A percentile compares a stretch with the other conserved stretches of the same genome.
These are phyloP conservation scores for Alviniconcha strummeri DNA, from an alignment of 2,888 invertebrate genomes.

Conservation along the genomic window DNA sequence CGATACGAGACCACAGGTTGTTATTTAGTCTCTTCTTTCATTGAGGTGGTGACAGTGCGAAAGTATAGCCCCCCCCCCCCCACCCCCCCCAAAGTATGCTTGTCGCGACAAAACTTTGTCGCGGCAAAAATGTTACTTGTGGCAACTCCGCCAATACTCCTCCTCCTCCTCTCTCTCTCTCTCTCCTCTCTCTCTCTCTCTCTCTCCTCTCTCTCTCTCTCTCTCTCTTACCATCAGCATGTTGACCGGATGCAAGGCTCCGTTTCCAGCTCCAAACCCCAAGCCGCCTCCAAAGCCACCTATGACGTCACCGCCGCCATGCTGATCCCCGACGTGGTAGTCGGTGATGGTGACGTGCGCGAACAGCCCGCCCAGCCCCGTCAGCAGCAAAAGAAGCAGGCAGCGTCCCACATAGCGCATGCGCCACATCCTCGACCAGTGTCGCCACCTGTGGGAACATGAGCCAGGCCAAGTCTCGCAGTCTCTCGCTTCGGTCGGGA, in stretches of 20 bases:
- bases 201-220: neutral
- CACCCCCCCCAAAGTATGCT: no score
- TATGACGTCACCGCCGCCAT: conserved; percentile 2
- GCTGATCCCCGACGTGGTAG: neutral
- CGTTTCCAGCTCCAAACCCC: neutral
- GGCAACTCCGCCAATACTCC: no score
- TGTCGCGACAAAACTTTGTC: no score
- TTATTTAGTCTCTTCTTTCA: no score
- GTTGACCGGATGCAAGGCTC: neutral
- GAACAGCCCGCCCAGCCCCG: conserved; percentile 21
- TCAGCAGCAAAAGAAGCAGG: conserved; percentile 27
- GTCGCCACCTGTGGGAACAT: neutral
- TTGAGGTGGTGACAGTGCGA: no score
- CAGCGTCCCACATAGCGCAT: conserved; percentile 28
- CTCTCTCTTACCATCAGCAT: conserved; percentile 3
- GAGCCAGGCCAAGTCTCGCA: neutral
- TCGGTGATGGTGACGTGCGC: conserved; percentile 22
- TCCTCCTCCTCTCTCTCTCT: no score
- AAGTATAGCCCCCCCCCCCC: no score
- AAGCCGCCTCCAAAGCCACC: neutral
- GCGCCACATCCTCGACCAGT: conserved; percentile 12
- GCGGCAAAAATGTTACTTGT: no score
- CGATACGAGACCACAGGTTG: no score
- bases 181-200: no score
- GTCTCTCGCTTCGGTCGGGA: neutral